These are phyloP conservation scores for Parnassius smintheus DNA, from an alignment of 2,888 invertebrate species.

Conservation along the genomic window DNA sequence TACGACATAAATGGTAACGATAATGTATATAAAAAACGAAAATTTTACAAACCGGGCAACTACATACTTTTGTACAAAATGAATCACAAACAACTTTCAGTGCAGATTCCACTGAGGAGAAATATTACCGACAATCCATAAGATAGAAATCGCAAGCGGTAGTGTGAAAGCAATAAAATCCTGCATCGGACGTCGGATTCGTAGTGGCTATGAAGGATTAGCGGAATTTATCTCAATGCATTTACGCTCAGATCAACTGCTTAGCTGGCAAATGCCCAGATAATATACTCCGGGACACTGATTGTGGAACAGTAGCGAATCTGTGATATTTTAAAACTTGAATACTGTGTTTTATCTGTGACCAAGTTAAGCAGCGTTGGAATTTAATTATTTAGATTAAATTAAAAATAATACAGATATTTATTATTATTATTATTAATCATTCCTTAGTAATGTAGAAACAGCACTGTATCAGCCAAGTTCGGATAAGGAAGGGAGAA, in stretches of 20 bases:
- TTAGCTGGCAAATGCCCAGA: constrained; percentile 31
- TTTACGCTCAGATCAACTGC: constrained; percentile 24
- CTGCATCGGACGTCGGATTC: constrained; percentile 16
- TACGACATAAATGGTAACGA: too few species aligned
- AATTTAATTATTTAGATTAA: too few species aligned
- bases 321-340: constrained; percentile 10
- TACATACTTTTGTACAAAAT: constrained; percentile 7
- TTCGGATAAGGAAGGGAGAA: too few species aligned
- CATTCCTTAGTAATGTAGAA: too few species aligned
- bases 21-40: not conserved
- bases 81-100: constrained; percentile 1
- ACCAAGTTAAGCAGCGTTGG: constrained; percentile 1
- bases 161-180: constrained; percentile 20
- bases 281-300: constrained; percentile 22
- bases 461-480: too few species aligned
- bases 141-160: constrained; percentile 8
- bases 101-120: constrained; percentile 2
- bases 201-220: constrained; percentile 28
- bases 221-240: constrained; percentile 30
- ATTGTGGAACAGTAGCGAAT: constrained; percentile 17
- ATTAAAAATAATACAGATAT: too few species aligned
- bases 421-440: too few species aligned
- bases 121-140: constrained; percentile 9
- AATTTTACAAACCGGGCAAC: constrained; percentile 20
- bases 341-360: not conserved